Evolutionary conservation across 2,888 invertebrate genomes (phyloP).

Genomic region (Coelinius sp.): DNA sequence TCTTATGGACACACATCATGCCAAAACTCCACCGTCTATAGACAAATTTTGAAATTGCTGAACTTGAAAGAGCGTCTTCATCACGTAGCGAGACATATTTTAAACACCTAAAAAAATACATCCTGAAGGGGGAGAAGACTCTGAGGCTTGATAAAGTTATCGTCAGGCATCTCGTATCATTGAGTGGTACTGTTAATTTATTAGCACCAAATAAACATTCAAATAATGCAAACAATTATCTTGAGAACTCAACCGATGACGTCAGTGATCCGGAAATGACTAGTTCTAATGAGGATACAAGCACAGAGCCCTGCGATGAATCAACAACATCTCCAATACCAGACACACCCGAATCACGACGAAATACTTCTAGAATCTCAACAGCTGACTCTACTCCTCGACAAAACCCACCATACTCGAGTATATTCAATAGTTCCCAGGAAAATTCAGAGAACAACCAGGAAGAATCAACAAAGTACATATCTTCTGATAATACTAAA

Average conservation of each 20-base stretch:
- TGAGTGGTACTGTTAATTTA: neutral
- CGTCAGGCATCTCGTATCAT: neutral
- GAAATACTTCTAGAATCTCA: no score
- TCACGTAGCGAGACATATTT: conserved; percentile 12
- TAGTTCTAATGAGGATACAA: no score
- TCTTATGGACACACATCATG: conserved; percentile 18
- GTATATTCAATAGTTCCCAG: no score
- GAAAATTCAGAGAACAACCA: no score
- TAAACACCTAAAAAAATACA: neutral
- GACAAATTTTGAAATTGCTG: neutral
- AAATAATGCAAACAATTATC: neutral
- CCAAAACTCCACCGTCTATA: neutral
- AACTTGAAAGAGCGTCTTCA: neutral
- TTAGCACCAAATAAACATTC: neutral
- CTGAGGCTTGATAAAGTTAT: neutral
- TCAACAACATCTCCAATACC: no score
- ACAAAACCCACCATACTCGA: no score
- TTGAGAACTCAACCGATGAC: neutral
- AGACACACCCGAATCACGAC: no score
- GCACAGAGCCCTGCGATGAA: no score
- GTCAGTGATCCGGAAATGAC: no score
- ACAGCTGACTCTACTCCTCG: no score
- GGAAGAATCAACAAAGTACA: no score
- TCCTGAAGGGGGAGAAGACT: conserved; percentile 61
- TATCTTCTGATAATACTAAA: no score